Conservation (phyloP, 2,888 invertebrate species). For the Lamellibrachia satsuma region DNA sequence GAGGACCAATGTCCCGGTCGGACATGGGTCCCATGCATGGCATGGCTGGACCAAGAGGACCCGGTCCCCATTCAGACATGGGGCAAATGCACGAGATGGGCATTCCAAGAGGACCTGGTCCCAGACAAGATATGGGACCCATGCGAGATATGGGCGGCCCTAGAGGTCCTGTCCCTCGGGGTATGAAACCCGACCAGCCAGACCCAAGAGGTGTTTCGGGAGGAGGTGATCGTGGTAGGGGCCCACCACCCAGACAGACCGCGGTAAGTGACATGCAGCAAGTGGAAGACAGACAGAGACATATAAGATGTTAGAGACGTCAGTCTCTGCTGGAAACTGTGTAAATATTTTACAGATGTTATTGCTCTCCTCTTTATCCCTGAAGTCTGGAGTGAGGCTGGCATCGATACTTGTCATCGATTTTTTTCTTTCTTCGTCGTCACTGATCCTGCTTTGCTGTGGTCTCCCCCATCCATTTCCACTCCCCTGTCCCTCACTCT, state of each 20-base stretch:
- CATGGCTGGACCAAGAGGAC: constrained; percentile 28
- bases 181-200: neutral
- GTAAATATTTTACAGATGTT: neutral
- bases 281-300: neutral
- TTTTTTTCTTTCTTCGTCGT: no score
- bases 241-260: constrained; percentile 1
- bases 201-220: constrained; percentile 26
- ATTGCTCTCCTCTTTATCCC: no score
- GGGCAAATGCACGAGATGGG: neutral
- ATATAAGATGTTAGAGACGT: neutral
- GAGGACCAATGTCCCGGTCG: neutral
- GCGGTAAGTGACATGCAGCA: neutral
- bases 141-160: constrained; percentile 20
- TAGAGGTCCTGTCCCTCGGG: neutral
- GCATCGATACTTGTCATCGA: no score
- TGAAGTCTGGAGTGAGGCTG: no score
- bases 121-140: constrained; percentile 26
- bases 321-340: neutral
- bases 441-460: no score
- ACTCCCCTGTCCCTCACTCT: no score
- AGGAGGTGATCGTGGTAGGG: neutral
- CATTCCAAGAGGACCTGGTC: neutral
- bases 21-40: constrained; percentile 28
- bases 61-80: constrained; percentile 22
- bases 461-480: no score